A percentile compares a stretch with the other conserved stretches of the same genome.
Conservation (phyloP, 2,888 invertebrate genomes). For the Psococerastis gibbosa region DNA sequence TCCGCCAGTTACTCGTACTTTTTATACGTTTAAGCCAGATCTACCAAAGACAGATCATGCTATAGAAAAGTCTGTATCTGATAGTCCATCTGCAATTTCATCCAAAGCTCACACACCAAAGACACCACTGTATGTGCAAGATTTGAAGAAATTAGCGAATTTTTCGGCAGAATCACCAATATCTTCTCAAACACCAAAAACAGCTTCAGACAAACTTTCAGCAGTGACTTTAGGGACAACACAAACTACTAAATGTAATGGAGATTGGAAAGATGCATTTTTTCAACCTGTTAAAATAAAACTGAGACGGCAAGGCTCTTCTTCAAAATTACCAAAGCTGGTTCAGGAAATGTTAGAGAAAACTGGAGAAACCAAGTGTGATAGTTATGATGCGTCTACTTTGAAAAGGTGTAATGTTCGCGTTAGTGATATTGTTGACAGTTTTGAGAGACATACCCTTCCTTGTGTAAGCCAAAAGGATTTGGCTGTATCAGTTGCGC, state of each 20-base stretch:
- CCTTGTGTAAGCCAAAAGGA: too few species aligned
- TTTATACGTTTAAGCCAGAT: conserved; percentile 1
- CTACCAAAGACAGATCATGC: neutral
- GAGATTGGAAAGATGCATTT: conserved; percentile 7
- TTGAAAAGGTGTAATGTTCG: conserved; percentile 5
- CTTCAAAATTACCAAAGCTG: conserved; percentile 3
- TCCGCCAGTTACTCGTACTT: neutral
- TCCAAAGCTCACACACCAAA: too few species aligned
- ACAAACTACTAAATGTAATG: too few species aligned
- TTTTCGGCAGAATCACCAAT: too few species aligned
- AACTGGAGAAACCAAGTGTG: neutral
- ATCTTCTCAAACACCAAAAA: too few species aligned
- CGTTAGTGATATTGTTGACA: conserved; percentile 8
- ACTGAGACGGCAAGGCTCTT: neutral
- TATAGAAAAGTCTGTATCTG: too few species aligned
- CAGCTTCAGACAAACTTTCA: too few species aligned
- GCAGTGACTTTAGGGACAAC: too few species aligned
- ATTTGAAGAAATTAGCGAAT: too few species aligned
- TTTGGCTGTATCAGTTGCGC: neutral
- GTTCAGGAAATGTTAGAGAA: conserved; percentile 3
- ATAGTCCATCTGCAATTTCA: too few species aligned
- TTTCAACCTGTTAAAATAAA: conserved; percentile 4
- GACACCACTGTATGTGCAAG: too few species aligned
- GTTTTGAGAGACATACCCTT: conserved; percentile 6
- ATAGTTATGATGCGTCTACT: neutral